A percentile compares a stretch with the other conserved stretches of the same genome.
These are phyloP conservation scores for Steinernema carpocapsae DNA, from an alignment of 2,888 invertebrate genomes.

Conservation along the genomic window DNA sequence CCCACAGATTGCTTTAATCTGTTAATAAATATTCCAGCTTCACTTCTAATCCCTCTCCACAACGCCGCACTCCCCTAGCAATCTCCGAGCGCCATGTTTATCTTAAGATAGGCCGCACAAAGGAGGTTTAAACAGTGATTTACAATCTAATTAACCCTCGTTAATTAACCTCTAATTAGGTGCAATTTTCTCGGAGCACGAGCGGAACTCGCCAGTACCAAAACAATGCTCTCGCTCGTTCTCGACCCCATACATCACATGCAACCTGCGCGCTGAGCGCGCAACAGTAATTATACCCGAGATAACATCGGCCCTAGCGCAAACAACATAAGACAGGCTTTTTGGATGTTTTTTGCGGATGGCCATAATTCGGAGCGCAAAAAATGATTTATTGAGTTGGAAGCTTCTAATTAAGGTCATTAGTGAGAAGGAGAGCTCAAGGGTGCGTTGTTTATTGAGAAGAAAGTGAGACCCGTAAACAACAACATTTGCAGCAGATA, in stretches of 20 bases:
- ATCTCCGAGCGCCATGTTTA: too few relatives aligned
- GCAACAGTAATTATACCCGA: conserved; percentile 32
- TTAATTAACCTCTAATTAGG: conserved; percentile 35
- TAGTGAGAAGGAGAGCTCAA: too few relatives aligned
- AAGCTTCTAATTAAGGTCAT: too few relatives aligned
- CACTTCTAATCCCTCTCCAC: too few relatives aligned
- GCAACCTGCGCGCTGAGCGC: conserved; percentile 31
- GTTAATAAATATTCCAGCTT: too few relatives aligned
- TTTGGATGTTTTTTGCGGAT: too few relatives aligned
- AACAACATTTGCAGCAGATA: too few relatives aligned
- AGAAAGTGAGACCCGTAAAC: too few relatives aligned
- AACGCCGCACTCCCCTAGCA: too few relatives aligned
- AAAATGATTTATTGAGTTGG: too few relatives aligned
- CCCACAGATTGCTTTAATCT: too few relatives aligned
- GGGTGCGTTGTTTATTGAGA: too few relatives aligned
- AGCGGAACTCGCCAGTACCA: conserved; percentile 23
- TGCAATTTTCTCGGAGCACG: conserved; percentile 26
- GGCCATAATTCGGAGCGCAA: neutral
- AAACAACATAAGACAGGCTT: neutral
- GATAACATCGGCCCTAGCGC: conserved; percentile 20
- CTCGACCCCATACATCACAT: conserved; percentile 32
- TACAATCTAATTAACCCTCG: conserved; percentile 26
- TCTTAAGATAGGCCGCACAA: neutral
- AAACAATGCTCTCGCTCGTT: conserved; percentile 26
- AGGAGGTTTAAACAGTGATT: conserved; percentile 16